Conservation (phyloP, 2,797 vertebrate genomes). For the Onychomys arenicola region DNA sequence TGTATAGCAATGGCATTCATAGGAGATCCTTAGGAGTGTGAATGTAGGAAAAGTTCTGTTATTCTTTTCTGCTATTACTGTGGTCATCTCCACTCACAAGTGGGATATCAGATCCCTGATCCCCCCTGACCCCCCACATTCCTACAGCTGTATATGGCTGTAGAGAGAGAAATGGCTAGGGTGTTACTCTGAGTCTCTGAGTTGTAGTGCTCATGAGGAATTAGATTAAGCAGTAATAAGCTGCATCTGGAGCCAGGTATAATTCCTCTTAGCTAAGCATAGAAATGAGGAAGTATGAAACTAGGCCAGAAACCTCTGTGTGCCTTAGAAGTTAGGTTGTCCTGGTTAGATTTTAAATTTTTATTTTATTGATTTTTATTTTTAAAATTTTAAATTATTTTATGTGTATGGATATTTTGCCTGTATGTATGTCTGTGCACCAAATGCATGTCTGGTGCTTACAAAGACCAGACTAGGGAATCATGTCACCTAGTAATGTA, state of each 20-base stretch:
- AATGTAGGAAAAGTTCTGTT: not conserved
- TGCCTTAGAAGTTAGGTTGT: not conserved
- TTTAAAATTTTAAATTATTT: not conserved
- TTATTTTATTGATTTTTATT: not conserved
- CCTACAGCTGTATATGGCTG: not conserved
- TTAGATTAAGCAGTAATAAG: not conserved
- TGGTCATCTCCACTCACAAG: not conserved
- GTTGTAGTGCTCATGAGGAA: not conserved
- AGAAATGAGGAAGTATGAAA: not conserved
- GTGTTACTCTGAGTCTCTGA: not conserved
- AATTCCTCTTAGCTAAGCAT: not conserved
- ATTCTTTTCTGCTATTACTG: not conserved
- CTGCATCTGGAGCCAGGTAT: not conserved
- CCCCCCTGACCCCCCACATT: not conserved
- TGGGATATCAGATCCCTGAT: not conserved
- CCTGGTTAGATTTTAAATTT: not conserved
- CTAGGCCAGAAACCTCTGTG: not conserved
- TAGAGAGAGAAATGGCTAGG: not conserved
- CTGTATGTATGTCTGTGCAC: not conserved
- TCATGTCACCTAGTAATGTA: not conserved
- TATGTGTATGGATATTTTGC: not conserved
- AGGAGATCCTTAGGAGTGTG: not conserved
- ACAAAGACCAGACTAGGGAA: not conserved
- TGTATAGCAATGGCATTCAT: not conserved
- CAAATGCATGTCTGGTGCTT: not conserved